Percentiles rank a stretch among this genome's conserved stretches.
phyloP scores from a whole-genome alignment of 2,113 vertebrate species.

The Fulica atra region DNA sequence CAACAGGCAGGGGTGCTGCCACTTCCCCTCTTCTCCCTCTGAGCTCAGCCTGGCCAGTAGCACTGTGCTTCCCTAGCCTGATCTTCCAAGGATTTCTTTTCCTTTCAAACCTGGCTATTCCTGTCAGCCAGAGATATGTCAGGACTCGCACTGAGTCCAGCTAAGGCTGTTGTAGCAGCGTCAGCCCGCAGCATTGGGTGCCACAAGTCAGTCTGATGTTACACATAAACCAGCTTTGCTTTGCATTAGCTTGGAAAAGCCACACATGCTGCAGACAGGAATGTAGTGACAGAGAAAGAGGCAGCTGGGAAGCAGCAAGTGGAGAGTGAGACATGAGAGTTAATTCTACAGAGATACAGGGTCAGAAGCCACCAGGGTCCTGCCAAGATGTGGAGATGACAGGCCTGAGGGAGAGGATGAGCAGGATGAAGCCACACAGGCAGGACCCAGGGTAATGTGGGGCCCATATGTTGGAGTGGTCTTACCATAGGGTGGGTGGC shows the following conservation, averaged over 20 bases:
- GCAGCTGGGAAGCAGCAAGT: neutral
- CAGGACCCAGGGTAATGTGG: neutral
- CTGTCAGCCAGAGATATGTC: neutral
- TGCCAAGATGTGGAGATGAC: neutral
- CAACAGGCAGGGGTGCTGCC: neutral
- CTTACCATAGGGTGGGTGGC: neutral
- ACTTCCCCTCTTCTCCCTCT: neutral
- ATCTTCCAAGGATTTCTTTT: neutral
- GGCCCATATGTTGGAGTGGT: rapidly evolving
- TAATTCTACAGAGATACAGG: neutral
- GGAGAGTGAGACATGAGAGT: neutral
- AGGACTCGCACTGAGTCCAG: neutral
- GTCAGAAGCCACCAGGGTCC: neutral
- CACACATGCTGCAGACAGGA: rapidly evolving
- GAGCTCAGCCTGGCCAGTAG: neutral
- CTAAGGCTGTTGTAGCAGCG: neutral
- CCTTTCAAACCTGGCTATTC: neutral
- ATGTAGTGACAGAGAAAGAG: neutral
- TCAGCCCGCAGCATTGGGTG: neutral
- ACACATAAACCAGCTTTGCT: neutral
- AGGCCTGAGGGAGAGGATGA: neutral
- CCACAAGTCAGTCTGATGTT: neutral
- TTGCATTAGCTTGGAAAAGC: neutral
- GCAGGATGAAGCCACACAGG: neutral
- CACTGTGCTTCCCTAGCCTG: neutral